phyloP scores from a whole-genome alignment of 2,888 invertebrate species.

The Ochropleura plecta region DNA sequence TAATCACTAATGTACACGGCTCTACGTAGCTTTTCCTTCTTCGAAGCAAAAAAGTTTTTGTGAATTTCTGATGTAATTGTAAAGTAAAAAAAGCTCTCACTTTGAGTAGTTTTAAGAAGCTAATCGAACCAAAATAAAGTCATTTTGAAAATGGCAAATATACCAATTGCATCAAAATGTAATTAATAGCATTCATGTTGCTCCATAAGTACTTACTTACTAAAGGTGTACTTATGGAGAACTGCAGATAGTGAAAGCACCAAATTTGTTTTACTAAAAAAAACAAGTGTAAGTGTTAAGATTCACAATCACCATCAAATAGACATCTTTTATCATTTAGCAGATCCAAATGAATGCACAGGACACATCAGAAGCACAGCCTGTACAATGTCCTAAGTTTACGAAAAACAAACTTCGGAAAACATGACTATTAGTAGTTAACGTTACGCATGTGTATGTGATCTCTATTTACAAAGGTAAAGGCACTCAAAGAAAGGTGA shows the following conservation, averaged over 20 bases:
- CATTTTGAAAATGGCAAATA: background rate
- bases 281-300: background rate
- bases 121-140: background rate
- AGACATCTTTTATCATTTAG: too few relatives aligned
- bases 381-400: background rate
- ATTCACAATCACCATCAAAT: background rate
- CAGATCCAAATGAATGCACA: background rate
- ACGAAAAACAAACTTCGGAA: background rate
- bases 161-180: background rate
- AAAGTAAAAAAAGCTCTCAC: background rate
- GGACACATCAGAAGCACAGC: background rate
- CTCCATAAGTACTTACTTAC: too few relatives aligned
- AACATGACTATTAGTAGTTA: background rate
- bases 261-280: background rate
- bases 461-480: background rate
- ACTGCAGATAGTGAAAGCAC: background rate
- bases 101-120: background rate
- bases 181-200: too few relatives aligned
- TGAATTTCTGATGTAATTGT: too few relatives aligned
- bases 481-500: background rate
- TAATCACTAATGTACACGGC: background rate
- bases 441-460: background rate
- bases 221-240: too few relatives aligned
- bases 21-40: background rate
- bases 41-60: background rate